Evolutionary conservation across 2,113 vertebrate genomes (phyloP).

Genomic region (Notothenia rossii): DNA sequence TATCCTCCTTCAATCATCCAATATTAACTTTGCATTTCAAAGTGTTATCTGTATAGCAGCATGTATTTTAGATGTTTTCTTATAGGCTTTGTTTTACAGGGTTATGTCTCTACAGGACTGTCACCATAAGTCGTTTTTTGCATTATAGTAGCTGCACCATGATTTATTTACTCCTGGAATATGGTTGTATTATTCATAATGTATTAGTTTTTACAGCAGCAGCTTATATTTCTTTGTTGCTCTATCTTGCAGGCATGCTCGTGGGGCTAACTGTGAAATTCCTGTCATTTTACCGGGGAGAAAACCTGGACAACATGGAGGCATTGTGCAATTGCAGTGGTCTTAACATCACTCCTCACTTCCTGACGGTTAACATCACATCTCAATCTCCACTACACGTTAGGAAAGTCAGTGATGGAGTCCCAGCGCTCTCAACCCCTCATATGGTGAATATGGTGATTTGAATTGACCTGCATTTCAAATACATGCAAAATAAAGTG

Average conservation of each 20-base stretch:
- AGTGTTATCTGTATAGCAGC: background rate
- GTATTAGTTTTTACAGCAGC: background rate
- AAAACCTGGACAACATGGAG: constrained; percentile 66
- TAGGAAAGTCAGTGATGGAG: constrained; percentile 80
- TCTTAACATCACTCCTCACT: constrained; percentile 74
- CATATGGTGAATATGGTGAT: constrained; percentile 80
- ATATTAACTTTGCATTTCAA: background rate
- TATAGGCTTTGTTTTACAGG: too few species aligned
- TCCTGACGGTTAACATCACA: constrained; percentile 82
- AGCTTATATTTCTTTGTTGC: background rate
- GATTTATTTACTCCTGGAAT: background rate
- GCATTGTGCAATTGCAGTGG: constrained; percentile 79
- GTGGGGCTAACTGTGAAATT: constrained; percentile 86
- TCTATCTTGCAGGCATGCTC: constrained; percentile 81
- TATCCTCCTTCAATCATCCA: background rate
- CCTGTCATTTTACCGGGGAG: constrained; percentile 73
- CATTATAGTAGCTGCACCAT: background rate
- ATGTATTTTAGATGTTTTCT: background rate
- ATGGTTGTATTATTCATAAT: background rate
- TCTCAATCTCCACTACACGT: constrained; percentile 83
- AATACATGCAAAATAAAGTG: background rate
- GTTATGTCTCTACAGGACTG: too few species aligned
- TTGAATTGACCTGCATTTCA: constrained; percentile 14
- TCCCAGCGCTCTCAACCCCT: constrained; percentile 77
- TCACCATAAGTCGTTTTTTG: background rate